Base-by-base conservation (phyloP, 2,797 vertebrate genomes). In the Catharus ustulatus region DNA sequence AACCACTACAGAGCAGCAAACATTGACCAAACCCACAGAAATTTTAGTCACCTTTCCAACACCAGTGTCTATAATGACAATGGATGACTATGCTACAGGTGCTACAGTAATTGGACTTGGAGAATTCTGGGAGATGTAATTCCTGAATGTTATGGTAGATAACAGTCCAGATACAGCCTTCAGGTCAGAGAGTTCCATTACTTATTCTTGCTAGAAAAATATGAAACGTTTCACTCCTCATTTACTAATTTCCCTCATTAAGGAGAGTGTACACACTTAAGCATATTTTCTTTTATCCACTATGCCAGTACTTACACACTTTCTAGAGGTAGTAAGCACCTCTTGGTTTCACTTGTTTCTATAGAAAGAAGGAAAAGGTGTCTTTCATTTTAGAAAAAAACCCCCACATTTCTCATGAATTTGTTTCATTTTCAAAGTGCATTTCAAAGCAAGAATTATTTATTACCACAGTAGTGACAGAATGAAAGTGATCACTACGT, bases 351-450 rank as follows among this genome's bases (percentile, higher is more conserved):
- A 48, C 5, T 61, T 66, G 1, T 58, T 80, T 40, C 22, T 61
- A 9, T 7, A 0, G 8, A 10, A 29, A 46, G 46, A 48, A 59
- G 42, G 54, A 43, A 8, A 5, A 38, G 17, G 0, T 8, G 9
- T 13, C 15, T 3, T 34, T 9, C 12, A n/a, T 58, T 85, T 79
- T 67, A 6, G 9, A 18, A 45, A 86, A 84, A 73, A 22, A 8
- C 10, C 10, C 1, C 0, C 2, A 16, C 3, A 14, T 59, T 84
- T 75, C 19, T 24, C 9, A 36, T 6, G 3, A 29, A 9, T 43
- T 81, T 81, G 5, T 63, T 81, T 92, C 8, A 42, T 63, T 84
- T 77, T 52, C 63, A 75, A 92, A 78, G 5, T 21, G 11, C 67
- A 48, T 48, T 26, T 48, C 23, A 26, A 48, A 48, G 7, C 0